Conservation (phyloP, 1,140 invertebrate genomes). For the Orussus abietinus region DNA sequence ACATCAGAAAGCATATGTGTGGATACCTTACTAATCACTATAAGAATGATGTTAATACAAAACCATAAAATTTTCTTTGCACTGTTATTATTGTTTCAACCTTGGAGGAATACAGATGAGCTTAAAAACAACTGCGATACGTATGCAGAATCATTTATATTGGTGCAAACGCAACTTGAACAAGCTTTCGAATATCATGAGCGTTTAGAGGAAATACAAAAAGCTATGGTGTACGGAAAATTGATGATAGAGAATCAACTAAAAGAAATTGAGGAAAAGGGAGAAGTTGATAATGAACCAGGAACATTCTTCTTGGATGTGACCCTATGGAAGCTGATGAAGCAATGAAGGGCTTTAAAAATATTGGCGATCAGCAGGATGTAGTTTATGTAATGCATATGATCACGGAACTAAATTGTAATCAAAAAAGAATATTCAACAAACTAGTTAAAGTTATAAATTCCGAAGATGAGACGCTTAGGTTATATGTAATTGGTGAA, state of each 20-base stretch:
- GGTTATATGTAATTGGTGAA: too few species aligned
- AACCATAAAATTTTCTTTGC: constrained; percentile 31
- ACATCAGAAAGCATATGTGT: constrained; percentile 24
- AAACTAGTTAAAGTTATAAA: constrained; percentile 17
- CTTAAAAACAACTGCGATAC: constrained; percentile 17
- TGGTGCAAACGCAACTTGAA: constrained; percentile 11
- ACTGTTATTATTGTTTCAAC: constrained; percentile 29
- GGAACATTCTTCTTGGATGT: constrained; percentile 15
- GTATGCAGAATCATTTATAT: constrained; percentile 26
- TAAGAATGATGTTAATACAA: constrained; percentile 18
- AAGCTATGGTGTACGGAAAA: constrained; percentile 18
- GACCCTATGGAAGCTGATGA: constrained; percentile 20
- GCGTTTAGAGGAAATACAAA: constrained; percentile 17
- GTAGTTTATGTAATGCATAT: constrained; percentile 20
- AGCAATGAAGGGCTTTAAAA: constrained; percentile 28
- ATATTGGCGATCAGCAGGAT: constrained; percentile 16
- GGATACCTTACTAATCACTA: constrained; percentile 30
- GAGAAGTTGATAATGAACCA: too few species aligned
- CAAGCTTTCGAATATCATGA: constrained; percentile 27
- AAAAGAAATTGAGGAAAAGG: constrained; percentile 13
- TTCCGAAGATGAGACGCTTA: constrained; percentile 7
- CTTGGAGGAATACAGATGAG: constrained; percentile 26
- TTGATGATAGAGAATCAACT: too few species aligned
- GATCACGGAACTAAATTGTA: constrained; percentile 25
- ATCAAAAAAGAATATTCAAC: constrained; percentile 30